Conservation (phyloP, 1,140 invertebrate species). For the Phenacoccus solenopsis region DNA sequence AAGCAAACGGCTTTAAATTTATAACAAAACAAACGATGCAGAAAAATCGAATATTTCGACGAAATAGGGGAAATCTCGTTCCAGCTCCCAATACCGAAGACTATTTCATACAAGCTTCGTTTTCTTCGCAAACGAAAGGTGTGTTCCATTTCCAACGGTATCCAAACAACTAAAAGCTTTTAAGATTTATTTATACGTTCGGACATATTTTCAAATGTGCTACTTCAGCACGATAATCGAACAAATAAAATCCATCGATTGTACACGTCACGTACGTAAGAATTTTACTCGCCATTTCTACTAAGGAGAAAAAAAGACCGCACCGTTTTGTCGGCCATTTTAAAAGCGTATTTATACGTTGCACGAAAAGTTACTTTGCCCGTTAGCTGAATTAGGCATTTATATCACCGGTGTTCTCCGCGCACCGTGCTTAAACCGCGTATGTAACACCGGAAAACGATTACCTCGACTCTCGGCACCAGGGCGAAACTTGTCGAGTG, state of each 20-base stretch:
- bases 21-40: background rate
- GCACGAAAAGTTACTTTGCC: background rate
- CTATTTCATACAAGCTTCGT: background rate
- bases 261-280: too few relatives aligned
- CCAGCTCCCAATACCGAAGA: background rate
- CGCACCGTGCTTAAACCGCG: background rate
- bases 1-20: background rate
- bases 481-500: too few relatives aligned
- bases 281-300: too few relatives aligned
- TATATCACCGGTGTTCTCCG: background rate
- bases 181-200: background rate
- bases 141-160: background rate
- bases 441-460: background rate
- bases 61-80: background rate
- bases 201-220: background rate
- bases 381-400: background rate
- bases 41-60: background rate
- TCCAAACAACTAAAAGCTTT: background rate
- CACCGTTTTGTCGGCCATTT: background rate
- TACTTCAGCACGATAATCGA: background rate
- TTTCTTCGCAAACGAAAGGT: background rate
- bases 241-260: background rate
- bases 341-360: background rate
- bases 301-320: background rate
- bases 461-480: too few relatives aligned